Evolutionary conservation across 1,140 invertebrate genomes (phyloP).

Genomic region (Frieseomelitta varia): DNA sequence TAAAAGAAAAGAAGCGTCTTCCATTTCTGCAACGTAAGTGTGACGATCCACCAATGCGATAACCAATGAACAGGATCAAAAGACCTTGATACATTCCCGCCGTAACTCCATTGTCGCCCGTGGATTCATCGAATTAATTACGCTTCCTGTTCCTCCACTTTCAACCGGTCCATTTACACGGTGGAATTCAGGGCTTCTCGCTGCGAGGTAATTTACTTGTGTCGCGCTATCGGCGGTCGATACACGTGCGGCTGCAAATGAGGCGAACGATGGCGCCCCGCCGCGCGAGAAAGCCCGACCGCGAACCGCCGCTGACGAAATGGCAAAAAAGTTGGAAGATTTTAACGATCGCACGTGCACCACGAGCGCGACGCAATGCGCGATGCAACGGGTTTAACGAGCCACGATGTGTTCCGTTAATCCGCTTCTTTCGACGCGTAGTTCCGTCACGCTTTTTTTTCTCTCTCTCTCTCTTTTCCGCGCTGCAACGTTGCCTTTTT

Average conservation of each 20-base stretch:
- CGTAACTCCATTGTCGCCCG: background rate
- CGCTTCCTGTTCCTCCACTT: slow-evolving; percentile 3
- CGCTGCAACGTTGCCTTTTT: background rate
- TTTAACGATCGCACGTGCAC: slow-evolving; percentile 53
- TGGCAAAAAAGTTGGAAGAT: slow-evolving; percentile 52
- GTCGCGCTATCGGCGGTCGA: slow-evolving; percentile 46
- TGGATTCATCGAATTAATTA: background rate
- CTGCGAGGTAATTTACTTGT: slow-evolving; percentile 46
- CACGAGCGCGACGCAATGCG: background rate
- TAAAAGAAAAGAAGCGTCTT: no score
- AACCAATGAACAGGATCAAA: background rate
- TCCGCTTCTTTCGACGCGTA: background rate
- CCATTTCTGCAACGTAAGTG: background rate
- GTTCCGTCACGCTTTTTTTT: background rate
- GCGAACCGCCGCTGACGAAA: slow-evolving; percentile 28
- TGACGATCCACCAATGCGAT: background rate
- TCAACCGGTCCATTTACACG: slow-evolving; percentile 29
- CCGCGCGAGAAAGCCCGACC: slow-evolving; percentile 39
- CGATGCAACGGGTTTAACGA: slow-evolving; percentile 38
- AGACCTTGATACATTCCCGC: background rate
- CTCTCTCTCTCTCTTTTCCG: background rate
- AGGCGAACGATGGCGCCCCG: slow-evolving; percentile 45
- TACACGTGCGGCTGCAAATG: slow-evolving; percentile 37
- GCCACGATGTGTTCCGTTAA: slow-evolving; percentile 41
- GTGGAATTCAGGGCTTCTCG: slow-evolving; percentile 21